These are phyloP conservation scores for Rhabditoides inermis DNA, from an alignment of 2,888 invertebrate species.

Conservation along the genomic window DNA sequence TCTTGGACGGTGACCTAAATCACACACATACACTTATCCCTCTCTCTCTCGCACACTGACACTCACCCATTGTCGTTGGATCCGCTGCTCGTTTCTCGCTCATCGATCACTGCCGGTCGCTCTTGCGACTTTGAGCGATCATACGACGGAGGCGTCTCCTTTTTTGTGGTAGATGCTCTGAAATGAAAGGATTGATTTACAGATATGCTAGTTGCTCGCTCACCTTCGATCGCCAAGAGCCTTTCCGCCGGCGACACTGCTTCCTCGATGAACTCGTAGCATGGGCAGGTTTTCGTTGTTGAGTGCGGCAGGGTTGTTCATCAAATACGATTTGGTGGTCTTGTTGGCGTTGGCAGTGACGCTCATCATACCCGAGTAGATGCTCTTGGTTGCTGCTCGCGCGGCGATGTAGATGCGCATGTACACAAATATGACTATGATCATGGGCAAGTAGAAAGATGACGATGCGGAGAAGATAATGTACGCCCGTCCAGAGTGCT, in stretches of 20 bases:
- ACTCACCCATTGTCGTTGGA: slow-evolving; percentile 4
- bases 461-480: slow-evolving; percentile 77
- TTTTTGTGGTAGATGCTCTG: not conserved
- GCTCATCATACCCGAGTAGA: slow-evolving; percentile 50
- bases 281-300: slow-evolving; percentile 42
- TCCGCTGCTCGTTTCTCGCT: slow-evolving; percentile 1
- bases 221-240: not conserved
- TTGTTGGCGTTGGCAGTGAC: slow-evolving; percentile 48
- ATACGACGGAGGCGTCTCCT: too few relatives aligned
- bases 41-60: too few relatives aligned
- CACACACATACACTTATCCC: too few relatives aligned
- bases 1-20: too few relatives aligned
- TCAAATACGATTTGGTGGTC: slow-evolving; percentile 44
- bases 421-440: slow-evolving; percentile 95
- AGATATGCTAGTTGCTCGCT: not conserved
- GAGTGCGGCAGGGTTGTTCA: slow-evolving; percentile 44
- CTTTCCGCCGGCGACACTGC: slow-evolving; percentile 24
- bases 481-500: slow-evolving; percentile 79
- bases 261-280: slow-evolving; percentile 48
- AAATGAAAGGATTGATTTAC: not conserved
- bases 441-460: slow-evolving; percentile 95
- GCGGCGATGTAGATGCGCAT: slow-evolving; percentile 92
- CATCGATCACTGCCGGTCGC: too few relatives aligned
- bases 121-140: too few relatives aligned
- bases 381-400: slow-evolving; percentile 47